Percentiles rank a stretch among this genome's conserved stretches.
Evolutionary conservation across 1,140 invertebrate genomes (phyloP).

Genomic region (Bombus sibiricus): DNA sequence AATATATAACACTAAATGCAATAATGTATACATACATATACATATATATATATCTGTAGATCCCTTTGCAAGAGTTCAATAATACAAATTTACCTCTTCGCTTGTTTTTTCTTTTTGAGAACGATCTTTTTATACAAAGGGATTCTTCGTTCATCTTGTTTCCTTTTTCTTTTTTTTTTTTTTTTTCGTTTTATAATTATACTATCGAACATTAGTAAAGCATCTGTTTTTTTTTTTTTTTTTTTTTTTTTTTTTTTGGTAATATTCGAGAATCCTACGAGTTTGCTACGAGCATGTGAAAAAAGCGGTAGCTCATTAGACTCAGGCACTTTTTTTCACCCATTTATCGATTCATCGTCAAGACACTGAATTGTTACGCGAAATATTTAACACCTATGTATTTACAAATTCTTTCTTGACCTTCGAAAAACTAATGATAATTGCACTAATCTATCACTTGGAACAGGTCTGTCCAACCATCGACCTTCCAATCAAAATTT

Average conservation of each 20-base stretch:
- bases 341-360: neutral
- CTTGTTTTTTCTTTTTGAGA: neutral
- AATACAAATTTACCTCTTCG: slow-evolving; percentile 2
- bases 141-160: neutral
- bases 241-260: slow-evolving; percentile 57
- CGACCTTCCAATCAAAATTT: neutral
- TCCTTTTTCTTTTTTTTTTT: neutral
- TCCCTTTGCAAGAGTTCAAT: slow-evolving; percentile 42
- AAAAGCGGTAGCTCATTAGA: slow-evolving; percentile 59
- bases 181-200: neutral
- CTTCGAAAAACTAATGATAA: slow-evolving; percentile 67
- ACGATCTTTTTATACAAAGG: neutral
- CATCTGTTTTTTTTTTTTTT: slow-evolving; percentile 17
- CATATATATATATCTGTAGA: slow-evolving; percentile 53
- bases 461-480: slow-evolving; percentile 29
- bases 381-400: slow-evolving; percentile 49
- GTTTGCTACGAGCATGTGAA: slow-evolving; percentile 55
- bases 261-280: slow-evolving; percentile 54
- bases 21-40: slow-evolving; percentile 46
- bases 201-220: slow-evolving; percentile 69
- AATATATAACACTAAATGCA: slow-evolving; percentile 52
- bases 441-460: slow-evolving; percentile 62
- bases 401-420: slow-evolving; percentile 42
- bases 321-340: slow-evolving; percentile 61
- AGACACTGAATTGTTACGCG: neutral